Conservation (phyloP, 1,140 invertebrate genomes). For the Eupristina koningsbergeri region DNA sequence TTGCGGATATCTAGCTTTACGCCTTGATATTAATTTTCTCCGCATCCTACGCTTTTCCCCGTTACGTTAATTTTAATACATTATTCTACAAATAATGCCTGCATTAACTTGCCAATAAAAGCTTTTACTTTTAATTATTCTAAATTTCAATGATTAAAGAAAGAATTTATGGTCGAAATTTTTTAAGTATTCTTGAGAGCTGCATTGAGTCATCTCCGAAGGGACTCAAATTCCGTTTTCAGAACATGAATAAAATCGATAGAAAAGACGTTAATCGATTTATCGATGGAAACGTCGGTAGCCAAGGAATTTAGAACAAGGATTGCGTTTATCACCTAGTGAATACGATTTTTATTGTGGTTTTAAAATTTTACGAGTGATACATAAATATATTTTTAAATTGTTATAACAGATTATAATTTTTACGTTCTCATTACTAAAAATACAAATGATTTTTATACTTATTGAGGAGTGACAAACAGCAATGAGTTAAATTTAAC, state of each 20-base stretch:
- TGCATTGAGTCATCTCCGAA: not conserved
- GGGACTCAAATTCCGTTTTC: slow-evolving; percentile 26
- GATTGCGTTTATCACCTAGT: slow-evolving; percentile 24
- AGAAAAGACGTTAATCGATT: not conserved
- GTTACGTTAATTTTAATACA: too few relatives aligned
- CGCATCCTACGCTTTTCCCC: too few relatives aligned
- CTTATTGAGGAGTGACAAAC: too few relatives aligned
- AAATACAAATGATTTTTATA: not conserved
- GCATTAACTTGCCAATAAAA: too few relatives aligned
- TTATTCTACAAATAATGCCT: too few relatives aligned
- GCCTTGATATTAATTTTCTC: too few relatives aligned
- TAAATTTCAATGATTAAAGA: too few relatives aligned
- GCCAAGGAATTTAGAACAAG: slow-evolving; percentile 1
- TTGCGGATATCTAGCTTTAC: too few relatives aligned
- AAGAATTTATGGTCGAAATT: too few relatives aligned
- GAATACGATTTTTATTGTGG: not conserved
- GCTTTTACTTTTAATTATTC: too few relatives aligned
- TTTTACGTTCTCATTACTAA: not conserved
- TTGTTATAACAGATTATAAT: not conserved
- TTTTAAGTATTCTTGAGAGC: not conserved
- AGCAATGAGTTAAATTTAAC: too few relatives aligned
- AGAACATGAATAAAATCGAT: not conserved
- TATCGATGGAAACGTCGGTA: slow-evolving; percentile 35
- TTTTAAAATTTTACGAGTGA: not conserved
- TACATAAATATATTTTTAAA: not conserved